phyloP scores from a whole-genome alignment of 30 jellyfish, hydroid and myxozoan genomes.

The Sanderia malayensis region DNA sequence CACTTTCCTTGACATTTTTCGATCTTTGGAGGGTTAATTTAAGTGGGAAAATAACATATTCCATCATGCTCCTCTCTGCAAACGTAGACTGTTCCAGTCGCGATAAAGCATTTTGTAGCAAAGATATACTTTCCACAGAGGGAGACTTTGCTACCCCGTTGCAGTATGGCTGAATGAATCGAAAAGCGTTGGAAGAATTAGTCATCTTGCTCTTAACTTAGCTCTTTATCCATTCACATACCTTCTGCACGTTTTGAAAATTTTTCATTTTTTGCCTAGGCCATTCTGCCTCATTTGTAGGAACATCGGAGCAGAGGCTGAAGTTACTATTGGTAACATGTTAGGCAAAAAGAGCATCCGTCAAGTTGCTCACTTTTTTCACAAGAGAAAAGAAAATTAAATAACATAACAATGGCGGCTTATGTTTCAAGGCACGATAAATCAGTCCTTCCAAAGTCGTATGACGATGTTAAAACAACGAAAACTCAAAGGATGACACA shows the following conservation, averaged over 20 bases:
- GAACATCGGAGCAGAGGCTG: neutral
- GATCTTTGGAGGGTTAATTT: constrained; percentile 53
- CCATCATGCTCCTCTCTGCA: constrained; percentile 51
- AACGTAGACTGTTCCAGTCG: constrained; percentile 9
- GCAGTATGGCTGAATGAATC: constrained; percentile 65
- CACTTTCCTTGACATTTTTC: constrained; percentile 22
- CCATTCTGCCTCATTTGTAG: constrained; percentile 10
- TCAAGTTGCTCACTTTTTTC: too few relatives aligned
- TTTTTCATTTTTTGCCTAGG: neutral
- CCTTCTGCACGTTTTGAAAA: neutral
- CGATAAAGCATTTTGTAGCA: constrained; percentile 23
- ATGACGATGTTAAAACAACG: constrained; percentile 40
- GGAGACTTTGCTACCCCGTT: constrained; percentile 65
- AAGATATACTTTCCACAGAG: constrained; percentile 18
- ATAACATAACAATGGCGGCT: constrained; percentile 51
- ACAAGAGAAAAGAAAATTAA: too few relatives aligned
- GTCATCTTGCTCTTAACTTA: too few relatives aligned
- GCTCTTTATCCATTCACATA: too few relatives aligned
- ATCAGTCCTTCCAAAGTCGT: constrained; percentile 41
- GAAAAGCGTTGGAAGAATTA: constrained; percentile 50
- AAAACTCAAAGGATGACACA: constrained; percentile 53
- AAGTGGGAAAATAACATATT: constrained; percentile 71
- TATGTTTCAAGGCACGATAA: constrained; percentile 39
- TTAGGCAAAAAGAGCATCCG: constrained; percentile 6
- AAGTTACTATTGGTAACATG: neutral